Evolutionary conservation across 2,888 invertebrate genomes (phyloP), one percentile per base, ranked within the genome.

Genomic region (Nysson spinosus): DNA sequence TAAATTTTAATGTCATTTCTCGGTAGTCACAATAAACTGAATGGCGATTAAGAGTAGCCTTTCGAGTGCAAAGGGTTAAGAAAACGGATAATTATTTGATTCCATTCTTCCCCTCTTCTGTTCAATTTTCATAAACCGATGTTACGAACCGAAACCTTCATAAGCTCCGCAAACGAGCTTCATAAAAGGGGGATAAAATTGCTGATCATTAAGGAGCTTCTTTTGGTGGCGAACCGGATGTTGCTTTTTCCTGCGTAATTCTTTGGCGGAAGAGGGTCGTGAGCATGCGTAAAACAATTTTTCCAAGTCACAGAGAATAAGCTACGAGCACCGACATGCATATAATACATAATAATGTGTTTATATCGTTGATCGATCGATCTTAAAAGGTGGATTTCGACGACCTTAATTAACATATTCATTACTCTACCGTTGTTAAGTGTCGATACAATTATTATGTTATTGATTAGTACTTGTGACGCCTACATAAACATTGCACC

Each of bases 191-290:
- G 39, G 37, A 50, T 43, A 32, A 71, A 68, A 72, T 71, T 63
- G 55, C 56, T 43, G 34, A 39, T 60, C 63, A 72, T 72, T 72
- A 68, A 42, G 60, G 14, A 64, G 60, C 68, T 63, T 50, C 60
- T 71, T 71, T 72, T 24, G 24, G 1, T 5, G 26, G 14, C 22
- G n/a, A 17, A n/a, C 4, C 35, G 16, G 9, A 22, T 14, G 34
- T 46, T 20, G 28, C 5, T 50, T 32, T 39, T 56, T 24, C n/a
- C 11, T 17, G 16, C 19, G 9, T 24, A 32, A 17, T 43, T 44
- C 14, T 16, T 26, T 26, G n/a, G n/a, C n/a, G 4, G 3, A 1
- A n/a, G 1, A 6, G 20, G 7, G 16, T 9, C n/a, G 7, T 14
- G 22, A 22, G 20, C 6, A 24, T 22, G 22, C 28, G 28, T 19